Base-by-base conservation (phyloP, 2,797 vertebrate genomes). In the Sylvilagus floridanus region DNA sequence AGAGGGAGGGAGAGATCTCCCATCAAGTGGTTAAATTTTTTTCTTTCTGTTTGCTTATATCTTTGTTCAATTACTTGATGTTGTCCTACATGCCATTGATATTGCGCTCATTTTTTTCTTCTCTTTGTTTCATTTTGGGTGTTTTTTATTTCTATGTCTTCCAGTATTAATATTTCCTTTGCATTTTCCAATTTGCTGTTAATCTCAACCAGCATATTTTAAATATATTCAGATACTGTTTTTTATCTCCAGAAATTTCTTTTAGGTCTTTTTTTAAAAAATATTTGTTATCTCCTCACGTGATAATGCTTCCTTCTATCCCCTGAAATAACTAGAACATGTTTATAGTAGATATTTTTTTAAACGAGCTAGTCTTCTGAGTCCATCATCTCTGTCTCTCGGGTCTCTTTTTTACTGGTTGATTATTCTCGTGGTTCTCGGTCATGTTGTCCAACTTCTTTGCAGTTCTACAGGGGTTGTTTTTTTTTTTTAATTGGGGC, bases 81-180 rank as follows among this genome's bases (percentile, higher is more conserved):
- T 14, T 76, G 32, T 57, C 17, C 37, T n/a, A 35, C 6, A 68
- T 68, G 77, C 32, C 21, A 17, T 47, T 72, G 42, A 66, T 68
- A 24, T 30, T 26, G 0, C 57, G 35, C 32, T 90, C 16, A 2
- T 12, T 52, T 60, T 76, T 57, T 71, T 21, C 24, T 26, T 6
- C 24, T 7, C 2, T 16, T 14, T 75, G 6, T 52, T 79, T 79
- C 52, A 63, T 86, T 91, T 95, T 85, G 62, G 32, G 16, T 91
- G 13, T 26, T 79, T 69, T 85, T 79, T 84, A 50, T 90, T 90
- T 50, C 16, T 37, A 2, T 81, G 26, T 84, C n/a, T 93, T 84
- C n/a, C 28, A 75, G 14, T 78, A 17, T 30, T 90, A n/a, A 71
- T 83, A 24, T 86, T 91, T 92, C 86, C 35, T 94, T 60, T 72